phyloP scores from a whole-genome alignment of 2,113 vertebrate genomes.

The Zeus faber region DNA sequence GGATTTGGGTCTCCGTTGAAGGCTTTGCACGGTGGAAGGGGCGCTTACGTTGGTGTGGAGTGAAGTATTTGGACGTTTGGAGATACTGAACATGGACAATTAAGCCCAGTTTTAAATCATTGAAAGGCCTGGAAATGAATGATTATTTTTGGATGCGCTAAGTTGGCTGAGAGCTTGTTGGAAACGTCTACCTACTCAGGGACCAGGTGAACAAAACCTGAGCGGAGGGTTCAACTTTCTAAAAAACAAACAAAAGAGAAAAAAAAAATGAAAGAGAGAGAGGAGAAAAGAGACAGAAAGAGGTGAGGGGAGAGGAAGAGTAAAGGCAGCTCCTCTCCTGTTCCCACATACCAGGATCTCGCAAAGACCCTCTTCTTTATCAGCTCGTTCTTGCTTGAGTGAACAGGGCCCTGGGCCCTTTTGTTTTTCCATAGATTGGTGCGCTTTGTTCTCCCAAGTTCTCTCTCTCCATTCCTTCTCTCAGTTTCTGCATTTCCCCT shows the following conservation, averaged over 20 bases:
- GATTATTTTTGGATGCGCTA: too few species aligned
- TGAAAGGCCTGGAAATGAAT: too few species aligned
- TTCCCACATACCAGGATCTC: conserved; percentile 88
- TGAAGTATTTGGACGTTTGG: too few species aligned
- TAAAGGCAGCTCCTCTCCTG: conserved; percentile 77
- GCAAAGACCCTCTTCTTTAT: conserved; percentile 91
- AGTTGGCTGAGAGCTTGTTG: too few species aligned
- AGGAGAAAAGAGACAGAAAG: not conserved
- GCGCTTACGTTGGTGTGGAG: too few species aligned
- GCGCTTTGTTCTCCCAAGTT: conserved; percentile 83
- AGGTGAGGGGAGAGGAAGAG: conserved; percentile 19
- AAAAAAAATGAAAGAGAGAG: not conserved
- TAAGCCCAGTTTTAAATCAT: too few species aligned
- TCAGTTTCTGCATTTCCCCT: conserved; percentile 45
- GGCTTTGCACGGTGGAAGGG: too few species aligned
- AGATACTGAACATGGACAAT: too few species aligned
- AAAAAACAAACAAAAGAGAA: not conserved
- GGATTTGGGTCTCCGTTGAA: too few species aligned
- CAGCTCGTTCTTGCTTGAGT: conserved; percentile 89
- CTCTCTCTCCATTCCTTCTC: conserved; percentile 34
- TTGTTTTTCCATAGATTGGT: conserved; percentile 93
- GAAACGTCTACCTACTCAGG: too few species aligned
- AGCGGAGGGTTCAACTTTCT: too few species aligned
- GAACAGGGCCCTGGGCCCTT: conserved; percentile 82
- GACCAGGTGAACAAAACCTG: too few species aligned